Evolutionary conservation across 2,113 vertebrate genomes (phyloP).

Genomic region (Aythya baeri): DNA sequence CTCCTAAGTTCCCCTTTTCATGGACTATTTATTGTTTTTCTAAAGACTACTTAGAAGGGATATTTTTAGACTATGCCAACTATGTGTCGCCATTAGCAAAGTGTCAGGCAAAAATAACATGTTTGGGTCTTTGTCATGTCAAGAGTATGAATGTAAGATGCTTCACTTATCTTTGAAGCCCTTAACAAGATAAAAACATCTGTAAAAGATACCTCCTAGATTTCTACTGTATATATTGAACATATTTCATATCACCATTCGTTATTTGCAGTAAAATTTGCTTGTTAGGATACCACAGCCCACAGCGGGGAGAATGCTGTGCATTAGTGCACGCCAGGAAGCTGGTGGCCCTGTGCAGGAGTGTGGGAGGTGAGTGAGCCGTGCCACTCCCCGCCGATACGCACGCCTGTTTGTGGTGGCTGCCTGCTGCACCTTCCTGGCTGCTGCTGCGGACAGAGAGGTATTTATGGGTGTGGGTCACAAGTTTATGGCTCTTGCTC

Average conservation of each 20-base stretch:
- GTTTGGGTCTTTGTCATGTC: background rate
- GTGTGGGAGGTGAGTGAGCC: background rate
- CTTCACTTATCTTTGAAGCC: background rate
- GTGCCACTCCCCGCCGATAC: background rate
- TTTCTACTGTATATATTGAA: background rate
- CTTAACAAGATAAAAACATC: background rate
- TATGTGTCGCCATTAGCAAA: background rate
- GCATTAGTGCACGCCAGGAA: background rate
- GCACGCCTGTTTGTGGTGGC: background rate
- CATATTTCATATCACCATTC: background rate
- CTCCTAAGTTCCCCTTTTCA: background rate
- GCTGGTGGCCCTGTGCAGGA: background rate
- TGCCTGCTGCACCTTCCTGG: background rate
- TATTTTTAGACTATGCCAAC: slow-evolving; percentile 31
- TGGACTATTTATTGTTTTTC: background rate
- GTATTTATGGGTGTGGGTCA: background rate
- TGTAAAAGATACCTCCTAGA: background rate
- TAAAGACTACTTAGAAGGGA: background rate
- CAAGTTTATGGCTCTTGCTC: background rate
- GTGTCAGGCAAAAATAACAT: background rate
- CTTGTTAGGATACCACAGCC: background rate
- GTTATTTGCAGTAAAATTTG: background rate
- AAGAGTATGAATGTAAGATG: background rate
- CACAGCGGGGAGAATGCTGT: background rate
- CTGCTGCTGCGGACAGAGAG: background rate